A percentile compares a stretch with the other conserved stretches of the same genome.
Conservation (phyloP, 2,888 invertebrate genomes). For the Chloromyia formosa region DNA sequence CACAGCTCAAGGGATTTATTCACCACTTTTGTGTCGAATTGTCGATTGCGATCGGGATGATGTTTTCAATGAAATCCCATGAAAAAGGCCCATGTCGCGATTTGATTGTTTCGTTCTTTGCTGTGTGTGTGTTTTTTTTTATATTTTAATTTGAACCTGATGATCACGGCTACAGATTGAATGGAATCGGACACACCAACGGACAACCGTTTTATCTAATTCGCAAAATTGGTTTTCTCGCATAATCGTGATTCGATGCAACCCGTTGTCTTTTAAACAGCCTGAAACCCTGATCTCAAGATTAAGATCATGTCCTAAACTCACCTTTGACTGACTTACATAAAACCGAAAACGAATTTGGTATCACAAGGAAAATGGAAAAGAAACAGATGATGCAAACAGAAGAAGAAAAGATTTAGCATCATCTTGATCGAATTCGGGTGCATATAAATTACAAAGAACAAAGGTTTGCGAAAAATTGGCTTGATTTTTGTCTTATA, state of each 20-base stretch:
- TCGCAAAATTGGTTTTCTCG: slow-evolving; percentile 43
- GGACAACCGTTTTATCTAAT: slow-evolving; percentile 27
- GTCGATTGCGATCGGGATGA: slow-evolving; percentile 23
- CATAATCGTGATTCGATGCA: neutral
- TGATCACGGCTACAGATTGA: too few species aligned
- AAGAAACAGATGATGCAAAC: neutral
- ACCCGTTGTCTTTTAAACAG: too few species aligned
- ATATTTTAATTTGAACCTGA: neutral
- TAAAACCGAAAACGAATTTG: neutral
- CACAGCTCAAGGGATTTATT: neutral
- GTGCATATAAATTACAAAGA: slow-evolving; percentile 25
- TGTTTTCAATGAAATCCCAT: slow-evolving; percentile 2
- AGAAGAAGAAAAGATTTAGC: neutral
- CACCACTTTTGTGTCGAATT: neutral
- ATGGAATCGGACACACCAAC: neutral
- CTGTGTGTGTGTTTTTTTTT: neutral
- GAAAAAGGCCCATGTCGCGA: slow-evolving; percentile 3
- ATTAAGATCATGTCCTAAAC: slow-evolving; percentile 23
- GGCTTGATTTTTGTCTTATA: neutral
- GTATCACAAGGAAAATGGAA: neutral
- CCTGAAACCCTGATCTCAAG: neutral
- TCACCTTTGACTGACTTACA: neutral
- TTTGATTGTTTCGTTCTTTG: neutral
- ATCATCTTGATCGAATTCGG: neutral
- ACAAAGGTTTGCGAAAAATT: slow-evolving; percentile 6